These are phyloP conservation scores for Sinodicranocentrus sp. DNA, from an alignment of 2,888 invertebrate genomes.

Conservation along the genomic window DNA sequence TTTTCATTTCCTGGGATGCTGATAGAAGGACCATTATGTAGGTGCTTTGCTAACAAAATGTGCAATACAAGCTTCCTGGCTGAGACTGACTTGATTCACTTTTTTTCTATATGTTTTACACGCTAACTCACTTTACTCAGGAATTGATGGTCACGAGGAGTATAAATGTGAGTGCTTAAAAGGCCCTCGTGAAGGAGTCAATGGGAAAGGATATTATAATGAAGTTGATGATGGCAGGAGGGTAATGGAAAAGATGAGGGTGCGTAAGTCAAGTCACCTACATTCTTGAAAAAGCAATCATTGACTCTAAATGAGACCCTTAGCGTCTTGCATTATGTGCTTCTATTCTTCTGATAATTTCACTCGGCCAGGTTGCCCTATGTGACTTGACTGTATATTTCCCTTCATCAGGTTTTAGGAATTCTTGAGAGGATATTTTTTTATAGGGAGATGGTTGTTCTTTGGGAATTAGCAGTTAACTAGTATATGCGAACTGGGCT, in stretches of 20 bases:
- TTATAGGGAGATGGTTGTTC: too few species aligned
- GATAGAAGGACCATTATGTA: constrained; percentile 39
- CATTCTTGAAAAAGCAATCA: constrained; percentile 10
- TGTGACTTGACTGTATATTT: too few species aligned
- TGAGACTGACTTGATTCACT: constrained; percentile 9
- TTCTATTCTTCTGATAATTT: too few species aligned
- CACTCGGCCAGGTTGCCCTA: neutral
- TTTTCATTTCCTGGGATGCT: constrained; percentile 46
- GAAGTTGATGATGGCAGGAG: constrained; percentile 48
- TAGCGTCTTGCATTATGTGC: too few species aligned
- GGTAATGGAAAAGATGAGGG: constrained; percentile 18
- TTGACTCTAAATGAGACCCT: constrained; percentile 15
- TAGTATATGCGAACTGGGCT: too few species aligned
- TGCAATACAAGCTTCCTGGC: constrained; percentile 33
- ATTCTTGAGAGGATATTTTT: too few species aligned
- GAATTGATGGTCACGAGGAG: neutral
- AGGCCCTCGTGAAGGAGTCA: neutral
- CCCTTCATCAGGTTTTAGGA: too few species aligned
- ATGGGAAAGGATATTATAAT: constrained; percentile 49
- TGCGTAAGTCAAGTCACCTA: constrained; percentile 24
- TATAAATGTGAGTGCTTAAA: neutral
- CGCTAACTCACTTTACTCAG: neutral
- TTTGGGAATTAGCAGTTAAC: too few species aligned
- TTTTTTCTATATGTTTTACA: neutral
- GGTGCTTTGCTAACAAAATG: constrained; percentile 22